A percentile compares a stretch with the other conserved stretches of the same genome.
phyloP scores from a whole-genome alignment of 1,140 invertebrate genomes.

The Scaptomyza hsui region DNA sequence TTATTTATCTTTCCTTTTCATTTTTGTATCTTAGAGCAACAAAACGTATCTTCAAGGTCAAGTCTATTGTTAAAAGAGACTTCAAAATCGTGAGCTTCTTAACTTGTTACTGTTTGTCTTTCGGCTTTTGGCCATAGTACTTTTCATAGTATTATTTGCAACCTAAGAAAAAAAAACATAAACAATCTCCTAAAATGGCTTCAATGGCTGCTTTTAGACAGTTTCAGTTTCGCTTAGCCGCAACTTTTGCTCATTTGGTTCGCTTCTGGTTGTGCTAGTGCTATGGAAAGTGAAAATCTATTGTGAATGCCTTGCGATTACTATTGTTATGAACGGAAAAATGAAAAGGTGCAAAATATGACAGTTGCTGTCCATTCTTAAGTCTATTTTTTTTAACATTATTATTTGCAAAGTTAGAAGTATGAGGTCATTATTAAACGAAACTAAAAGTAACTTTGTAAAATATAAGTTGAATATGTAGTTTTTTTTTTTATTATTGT shows the following conservation, averaged over 20 bases:
- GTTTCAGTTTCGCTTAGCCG: slow-evolving; percentile 46
- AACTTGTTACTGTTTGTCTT: slow-evolving; percentile 53
- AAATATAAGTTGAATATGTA: too few species aligned
- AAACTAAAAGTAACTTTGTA: slow-evolving; percentile 9
- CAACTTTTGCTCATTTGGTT: slow-evolving; percentile 54
- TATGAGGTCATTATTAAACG: slow-evolving; percentile 14
- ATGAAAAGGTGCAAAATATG: slow-evolving; percentile 2
- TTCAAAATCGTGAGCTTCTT: slow-evolving; percentile 67
- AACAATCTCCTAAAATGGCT: slow-evolving; percentile 32
- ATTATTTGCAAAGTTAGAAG: neutral
- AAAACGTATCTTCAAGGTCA: slow-evolving; percentile 70
- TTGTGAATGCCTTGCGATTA: slow-evolving; percentile 4
- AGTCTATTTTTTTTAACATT: neutral
- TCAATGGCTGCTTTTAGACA: slow-evolving; percentile 36
- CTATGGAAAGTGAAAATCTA: slow-evolving; percentile 55
- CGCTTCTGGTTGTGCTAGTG: slow-evolving; percentile 12
- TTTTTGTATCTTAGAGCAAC: slow-evolving; percentile 32
- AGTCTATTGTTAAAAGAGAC: slow-evolving; percentile 54
- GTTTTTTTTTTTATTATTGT: too few species aligned
- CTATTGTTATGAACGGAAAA: slow-evolving; percentile 8
- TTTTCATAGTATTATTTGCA: slow-evolving; percentile 43
- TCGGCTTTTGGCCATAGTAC: slow-evolving; percentile 46
- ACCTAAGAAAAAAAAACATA: slow-evolving; percentile 11
- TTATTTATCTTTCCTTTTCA: slow-evolving; percentile 11
- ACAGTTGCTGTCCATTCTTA: neutral